These are phyloP conservation scores for Sphaerophoria taeniata DNA, from an alignment of 2,888 invertebrate genomes.

Conservation along the genomic window DNA sequence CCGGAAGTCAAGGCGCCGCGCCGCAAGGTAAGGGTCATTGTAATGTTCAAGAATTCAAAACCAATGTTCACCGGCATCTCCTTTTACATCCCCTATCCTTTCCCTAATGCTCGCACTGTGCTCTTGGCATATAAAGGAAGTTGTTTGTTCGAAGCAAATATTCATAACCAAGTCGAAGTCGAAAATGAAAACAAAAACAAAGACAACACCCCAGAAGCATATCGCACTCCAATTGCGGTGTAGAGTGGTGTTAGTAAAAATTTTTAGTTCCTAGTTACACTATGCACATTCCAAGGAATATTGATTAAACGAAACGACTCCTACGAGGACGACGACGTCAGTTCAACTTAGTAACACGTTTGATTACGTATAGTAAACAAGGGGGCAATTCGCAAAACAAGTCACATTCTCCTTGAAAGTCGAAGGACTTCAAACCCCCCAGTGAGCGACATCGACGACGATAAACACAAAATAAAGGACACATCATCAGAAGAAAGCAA, in stretches of 20 bases:
- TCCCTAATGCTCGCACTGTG: neutral
- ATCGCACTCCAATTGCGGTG: neutral
- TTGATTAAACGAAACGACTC: slow-evolving; percentile 71
- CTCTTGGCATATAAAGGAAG: slow-evolving; percentile 13
- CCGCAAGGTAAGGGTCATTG: too few species aligned
- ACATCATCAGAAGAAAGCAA: slow-evolving; percentile 73
- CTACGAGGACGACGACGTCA: slow-evolving; percentile 45
- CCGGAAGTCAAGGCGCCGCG: too few species aligned
- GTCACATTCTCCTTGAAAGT: slow-evolving; percentile 66
- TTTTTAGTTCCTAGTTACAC: slow-evolving; percentile 19
- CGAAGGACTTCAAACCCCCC: slow-evolving; percentile 49
- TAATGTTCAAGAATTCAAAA: too few species aligned
- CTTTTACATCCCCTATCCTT: neutral
- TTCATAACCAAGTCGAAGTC: slow-evolving; percentile 39
- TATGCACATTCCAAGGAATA: slow-evolving; percentile 59
- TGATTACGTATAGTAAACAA: slow-evolving; percentile 81
- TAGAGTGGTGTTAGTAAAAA: slow-evolving; percentile 23
- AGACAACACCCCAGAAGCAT: slow-evolving; percentile 42
- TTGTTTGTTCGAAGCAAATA: slow-evolving; percentile 32
- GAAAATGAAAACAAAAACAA: slow-evolving; percentile 25
- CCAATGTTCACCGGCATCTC: too few species aligned
- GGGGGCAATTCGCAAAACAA: slow-evolving; percentile 71
- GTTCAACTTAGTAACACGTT: slow-evolving; percentile 76
- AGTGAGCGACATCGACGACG: slow-evolving; percentile 24
- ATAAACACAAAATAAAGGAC: slow-evolving; percentile 72